phyloP scores from a whole-genome alignment of 2,888 invertebrate genomes.

The Lasioglossum pauxillum region DNA sequence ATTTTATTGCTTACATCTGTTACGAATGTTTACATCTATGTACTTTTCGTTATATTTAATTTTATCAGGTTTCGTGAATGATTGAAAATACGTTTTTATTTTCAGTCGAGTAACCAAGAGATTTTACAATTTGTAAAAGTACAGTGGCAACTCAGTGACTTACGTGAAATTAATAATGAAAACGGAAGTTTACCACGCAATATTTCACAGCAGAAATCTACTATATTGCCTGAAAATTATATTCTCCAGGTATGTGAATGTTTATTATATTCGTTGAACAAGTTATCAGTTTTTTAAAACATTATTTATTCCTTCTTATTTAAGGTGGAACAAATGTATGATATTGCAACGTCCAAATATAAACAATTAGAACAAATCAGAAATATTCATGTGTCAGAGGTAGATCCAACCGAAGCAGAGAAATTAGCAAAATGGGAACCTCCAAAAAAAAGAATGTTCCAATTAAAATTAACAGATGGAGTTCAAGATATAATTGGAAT shows the following conservation, averaged over 20 bases:
- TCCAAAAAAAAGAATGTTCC: slow-evolving; percentile 88
- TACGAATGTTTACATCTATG: neutral
- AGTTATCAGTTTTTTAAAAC: neutral
- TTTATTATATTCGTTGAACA: slow-evolving; percentile 47
- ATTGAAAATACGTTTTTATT: slow-evolving; percentile 14
- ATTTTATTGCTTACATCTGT: neutral
- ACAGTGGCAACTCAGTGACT: slow-evolving; percentile 89
- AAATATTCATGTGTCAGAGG: slow-evolving; percentile 84
- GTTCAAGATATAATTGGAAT: slow-evolving; percentile 89
- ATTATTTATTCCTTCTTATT: slow-evolving; percentile 21
- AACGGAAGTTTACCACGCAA: slow-evolving; percentile 87
- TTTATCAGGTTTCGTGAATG: neutral
- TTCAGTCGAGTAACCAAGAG: slow-evolving; percentile 72
- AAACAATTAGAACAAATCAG: slow-evolving; percentile 84
- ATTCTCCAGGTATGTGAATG: slow-evolving; percentile 87
- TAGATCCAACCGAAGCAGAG: slow-evolving; percentile 85
- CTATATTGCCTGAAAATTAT: slow-evolving; percentile 86
- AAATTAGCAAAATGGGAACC: slow-evolving; percentile 86
- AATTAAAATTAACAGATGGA: slow-evolving; percentile 91
- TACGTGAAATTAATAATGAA: slow-evolving; percentile 87
- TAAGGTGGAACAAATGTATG: slow-evolving; percentile 83
- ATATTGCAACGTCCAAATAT: slow-evolving; percentile 82
- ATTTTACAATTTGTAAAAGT: slow-evolving; percentile 87
- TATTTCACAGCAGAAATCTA: slow-evolving; percentile 85
- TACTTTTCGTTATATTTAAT: neutral